Evolutionary conservation across 1,140 invertebrate species (phyloP), one percentile per base, ranked within the genome.

Genomic region (Eciton burchellii): DNA sequence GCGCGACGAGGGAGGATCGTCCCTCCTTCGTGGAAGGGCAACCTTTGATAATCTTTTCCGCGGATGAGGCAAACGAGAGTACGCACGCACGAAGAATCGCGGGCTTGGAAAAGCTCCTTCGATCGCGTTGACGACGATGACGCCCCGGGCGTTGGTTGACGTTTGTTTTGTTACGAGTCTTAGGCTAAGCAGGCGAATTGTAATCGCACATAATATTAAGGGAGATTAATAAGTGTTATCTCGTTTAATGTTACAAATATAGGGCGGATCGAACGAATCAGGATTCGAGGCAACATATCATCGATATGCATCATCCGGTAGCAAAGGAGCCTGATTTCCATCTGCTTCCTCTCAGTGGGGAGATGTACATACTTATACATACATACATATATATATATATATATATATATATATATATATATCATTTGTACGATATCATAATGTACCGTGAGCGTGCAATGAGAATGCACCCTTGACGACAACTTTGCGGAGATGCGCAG

Each of bases 201-300:
- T 86, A 86, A 68, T 45, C 60, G 62, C 52, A 49, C 60, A 81
- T 86, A 86, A 4, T 57, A 6, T 79, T 86, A 59, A 81, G 81
- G 70, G 60, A 84, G 57, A 74, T 63, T 74, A 86, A 74, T 79
- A 87, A 71, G 26, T 81, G 85, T 87, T 81, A 83, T 79, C 71
- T 57, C 54, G 68, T 62, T 57, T 83, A 86, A 72, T 79, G 81
- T 86, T 87, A 72, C 65, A 83, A 77, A 49, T 77, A 62, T 70
- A 56, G 74, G 35, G 49, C 74, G 74, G 35, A 49, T 77, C 60
- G 62, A 79, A 56, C 41, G 41, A 68, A 54, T 68, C 43, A 70
- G 63, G n/a, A 57, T 14, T 54, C 21, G 47, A 54, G 74, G 41
- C 66, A 79, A 79, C 74, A 79, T 79, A 79, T 79, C 74, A 79